Percentiles rank a stretch among this genome's conserved stretches.
Evolutionary conservation across 1,140 invertebrate genomes (phyloP).

Genomic region (Hetaerina americana): DNA sequence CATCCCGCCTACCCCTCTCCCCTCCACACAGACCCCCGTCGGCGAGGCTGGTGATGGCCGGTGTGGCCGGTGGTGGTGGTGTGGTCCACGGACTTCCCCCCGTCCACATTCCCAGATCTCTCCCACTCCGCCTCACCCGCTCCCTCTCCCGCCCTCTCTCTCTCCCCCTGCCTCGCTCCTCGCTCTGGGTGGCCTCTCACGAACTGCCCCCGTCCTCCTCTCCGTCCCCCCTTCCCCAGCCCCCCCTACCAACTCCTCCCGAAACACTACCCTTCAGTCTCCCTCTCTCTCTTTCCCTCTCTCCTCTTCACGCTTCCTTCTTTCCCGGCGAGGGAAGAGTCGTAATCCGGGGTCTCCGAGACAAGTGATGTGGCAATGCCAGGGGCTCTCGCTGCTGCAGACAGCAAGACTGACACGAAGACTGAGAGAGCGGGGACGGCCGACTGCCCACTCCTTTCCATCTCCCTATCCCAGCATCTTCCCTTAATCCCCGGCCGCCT

Average conservation of each 20-base stretch:
- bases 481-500: slow-evolving; percentile 22
- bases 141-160: too few species aligned
- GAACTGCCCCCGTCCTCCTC: background rate
- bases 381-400: background rate
- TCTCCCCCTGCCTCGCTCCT: background rate
- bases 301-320: background rate
- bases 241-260: too few species aligned
- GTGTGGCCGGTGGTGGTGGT: too few species aligned
- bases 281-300: too few species aligned
- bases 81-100: too few species aligned
- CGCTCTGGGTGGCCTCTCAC: background rate
- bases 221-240: too few species aligned
- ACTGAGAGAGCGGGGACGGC: too few species aligned
- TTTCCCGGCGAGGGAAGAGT: background rate
- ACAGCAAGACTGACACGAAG: background rate
- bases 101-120: too few species aligned
- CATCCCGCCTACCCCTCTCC: too few species aligned
- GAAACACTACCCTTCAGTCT: background rate
- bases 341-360: background rate
- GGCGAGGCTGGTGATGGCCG: too few species aligned
- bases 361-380: background rate
- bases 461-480: slow-evolving; percentile 12
- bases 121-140: too few species aligned
- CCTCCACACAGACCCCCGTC: too few species aligned
- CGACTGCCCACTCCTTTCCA: background rate